Base-by-base conservation (phyloP, 1,140 invertebrate genomes). In the Lysiphlebus fabarum region DNA sequence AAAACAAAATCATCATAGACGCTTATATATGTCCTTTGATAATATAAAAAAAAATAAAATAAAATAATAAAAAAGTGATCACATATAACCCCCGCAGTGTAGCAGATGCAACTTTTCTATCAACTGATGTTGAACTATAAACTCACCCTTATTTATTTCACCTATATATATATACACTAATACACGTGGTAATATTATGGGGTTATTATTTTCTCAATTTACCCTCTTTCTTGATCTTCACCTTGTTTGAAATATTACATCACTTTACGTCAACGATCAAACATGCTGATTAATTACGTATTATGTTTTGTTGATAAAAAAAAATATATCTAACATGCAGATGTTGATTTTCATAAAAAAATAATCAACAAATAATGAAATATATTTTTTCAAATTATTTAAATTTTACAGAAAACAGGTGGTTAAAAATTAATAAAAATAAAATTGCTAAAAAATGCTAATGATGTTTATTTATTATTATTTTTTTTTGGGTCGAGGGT, bases 51-150 rank as follows among this genome's bases (percentile, higher is more conserved):
- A 41, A 54, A 54, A 53, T 53, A 14, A 14, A 42, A 53, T 53
- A 34, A 36, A 45, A 17, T 26, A 61, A 50, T 36, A 6, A 65
- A 70, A 70, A 70, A 68, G 70, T 70, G 67, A 70, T 63, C 61
- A 53, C 11, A 0, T 58, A 48, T 58, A 48, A 62, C 66, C 66
- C 69, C 68, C 50, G 65, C 58, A 48, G 69, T 43, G 69, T 62
- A 53, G 55, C 67, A 67, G 67, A 70, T 68, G 69, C 69, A 67
- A 67, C 68, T 64, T 70, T 60, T 57, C 66, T 50, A 26, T 26
- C 17, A 26, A 26, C 17, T 26, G 17, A 26, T 26, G 14, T 50
- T 34, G 51, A 44, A 53, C 62, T 41, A n/a, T n/a, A 45, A 55
- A 57, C 47, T 26, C 17, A 57, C 36, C 47, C 33, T 8, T 12